A percentile compares a stretch with the other conserved stretches of the same genome.
Evolutionary conservation across 2,113 vertebrate species (phyloP).

Genomic region (Lagopus leucura): DNA sequence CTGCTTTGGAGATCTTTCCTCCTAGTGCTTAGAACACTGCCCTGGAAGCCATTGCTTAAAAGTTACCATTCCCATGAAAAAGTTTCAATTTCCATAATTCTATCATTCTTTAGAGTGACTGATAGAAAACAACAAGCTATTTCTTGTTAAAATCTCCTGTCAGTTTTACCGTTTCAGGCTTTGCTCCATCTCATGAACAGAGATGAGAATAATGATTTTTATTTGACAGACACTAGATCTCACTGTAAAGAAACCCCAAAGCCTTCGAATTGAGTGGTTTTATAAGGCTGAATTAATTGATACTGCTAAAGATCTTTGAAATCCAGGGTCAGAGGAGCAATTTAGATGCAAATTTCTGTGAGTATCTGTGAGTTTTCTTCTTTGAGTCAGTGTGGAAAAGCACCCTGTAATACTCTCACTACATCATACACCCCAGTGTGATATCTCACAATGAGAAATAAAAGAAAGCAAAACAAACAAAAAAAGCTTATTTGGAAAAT

Average conservation of each 20-base stretch:
- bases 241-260: not conserved
- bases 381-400: not conserved
- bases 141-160: not conserved
- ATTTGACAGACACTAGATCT: not conserved
- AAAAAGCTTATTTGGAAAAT: not conserved
- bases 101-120: not conserved
- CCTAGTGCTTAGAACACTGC: not conserved
- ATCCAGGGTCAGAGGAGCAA: not conserved
- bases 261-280: not conserved
- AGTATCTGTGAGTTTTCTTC: accelerated
- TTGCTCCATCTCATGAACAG: accelerated
- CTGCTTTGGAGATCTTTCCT: not conserved
- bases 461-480: too few relatives aligned
- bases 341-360: not conserved
- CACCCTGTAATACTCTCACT: not conserved
- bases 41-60: not conserved
- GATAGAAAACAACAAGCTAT: not conserved
- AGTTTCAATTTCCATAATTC: not conserved
- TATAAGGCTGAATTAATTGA: not conserved
- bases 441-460: not conserved
- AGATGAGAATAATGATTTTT: not conserved
- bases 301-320: not conserved
- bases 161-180: not conserved
- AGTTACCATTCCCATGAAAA: not conserved
- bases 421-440: not conserved